Evolutionary conservation across 2,888 invertebrate genomes (phyloP), one percentile per base, ranked within the genome.

Genomic region (Xanthia icteritia): DNA sequence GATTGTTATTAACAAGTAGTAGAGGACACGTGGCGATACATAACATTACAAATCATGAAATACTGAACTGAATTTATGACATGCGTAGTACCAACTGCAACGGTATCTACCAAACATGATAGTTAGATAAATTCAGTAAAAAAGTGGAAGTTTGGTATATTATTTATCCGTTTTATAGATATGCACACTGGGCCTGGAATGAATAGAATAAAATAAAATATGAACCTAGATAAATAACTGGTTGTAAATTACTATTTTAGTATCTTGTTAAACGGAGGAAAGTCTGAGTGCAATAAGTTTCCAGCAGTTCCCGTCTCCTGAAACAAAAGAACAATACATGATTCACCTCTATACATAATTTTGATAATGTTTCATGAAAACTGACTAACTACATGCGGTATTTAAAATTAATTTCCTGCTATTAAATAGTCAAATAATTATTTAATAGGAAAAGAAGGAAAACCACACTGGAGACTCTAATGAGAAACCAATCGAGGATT

Each of bases 1-100:
- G 17, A 65, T 76, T 69, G 27, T 54, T 76, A 15, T 66, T 54
- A 48, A 27, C 58, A 48, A 39, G n/a, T 58, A 42, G 36, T 36
- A 36, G 27, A 54, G 15, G 64, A 73, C 36, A 81, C 56, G 60
- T 79, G 51, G 60, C 51, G 27, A 54, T 31, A 23, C 9, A 20
- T 51, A 31, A 42, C 20, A 75, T 42, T 63, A 42, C 17, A 61
- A 75, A 60, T 36, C 5, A 15, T 36, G 13, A 13, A 31, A 72
- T 56, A 1, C 13, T 56, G 9, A 58, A 27, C 58, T 27, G 31
- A 15, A 45, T 45, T 56, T 73, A 58, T 9, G 36, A 48, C 27
- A 66, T 31, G 31, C 8, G 13, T 69, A 27, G 15, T 48, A 27
- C 58, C 15, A 64, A 70, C 17, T n/a, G 2, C 48, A 69, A 48